phyloP scores from a whole-genome alignment of 2,113 vertebrate genomes.

The Alectura lathami region DNA sequence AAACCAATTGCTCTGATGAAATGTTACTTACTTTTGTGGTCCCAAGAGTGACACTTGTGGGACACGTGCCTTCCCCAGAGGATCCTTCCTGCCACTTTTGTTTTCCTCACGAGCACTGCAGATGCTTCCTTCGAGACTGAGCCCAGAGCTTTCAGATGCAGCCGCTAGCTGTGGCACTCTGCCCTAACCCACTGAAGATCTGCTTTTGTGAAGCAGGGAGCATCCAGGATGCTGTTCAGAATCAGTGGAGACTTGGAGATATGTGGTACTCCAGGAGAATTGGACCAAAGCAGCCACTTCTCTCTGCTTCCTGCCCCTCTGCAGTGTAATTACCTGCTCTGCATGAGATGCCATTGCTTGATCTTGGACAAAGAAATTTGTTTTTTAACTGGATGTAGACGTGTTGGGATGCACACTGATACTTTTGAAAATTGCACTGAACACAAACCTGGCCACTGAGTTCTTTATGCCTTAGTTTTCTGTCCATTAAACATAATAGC shows the following conservation, averaged over 20 bases:
- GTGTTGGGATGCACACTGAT: background rate
- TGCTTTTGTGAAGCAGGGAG: fast-evolving
- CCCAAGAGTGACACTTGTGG: background rate
- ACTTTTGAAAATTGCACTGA: background rate
- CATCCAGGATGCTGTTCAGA: background rate
- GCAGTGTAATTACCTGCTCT: background rate
- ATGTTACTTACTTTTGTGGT: background rate
- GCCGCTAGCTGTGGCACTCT: background rate
- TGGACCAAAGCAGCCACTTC: background rate
- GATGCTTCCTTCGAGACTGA: background rate
- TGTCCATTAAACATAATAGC: background rate
- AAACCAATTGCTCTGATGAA: background rate
- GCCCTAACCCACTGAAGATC: background rate
- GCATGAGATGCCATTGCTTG: background rate
- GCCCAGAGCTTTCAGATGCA: background rate
- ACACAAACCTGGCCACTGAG: background rate
- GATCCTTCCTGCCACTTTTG: background rate
- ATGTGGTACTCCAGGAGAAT: fast-evolving
- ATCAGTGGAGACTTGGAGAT: background rate
- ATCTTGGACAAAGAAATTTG: background rate
- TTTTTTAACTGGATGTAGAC: background rate
- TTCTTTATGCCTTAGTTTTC: background rate
- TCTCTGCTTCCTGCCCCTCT: background rate
- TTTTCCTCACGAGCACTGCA: background rate
- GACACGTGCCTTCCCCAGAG: background rate